Percentiles rank a stretch among this genome's conserved stretches.
phyloP scores from a whole-genome alignment of 2,888 invertebrate species.

The Isotomurus palustris region DNA sequence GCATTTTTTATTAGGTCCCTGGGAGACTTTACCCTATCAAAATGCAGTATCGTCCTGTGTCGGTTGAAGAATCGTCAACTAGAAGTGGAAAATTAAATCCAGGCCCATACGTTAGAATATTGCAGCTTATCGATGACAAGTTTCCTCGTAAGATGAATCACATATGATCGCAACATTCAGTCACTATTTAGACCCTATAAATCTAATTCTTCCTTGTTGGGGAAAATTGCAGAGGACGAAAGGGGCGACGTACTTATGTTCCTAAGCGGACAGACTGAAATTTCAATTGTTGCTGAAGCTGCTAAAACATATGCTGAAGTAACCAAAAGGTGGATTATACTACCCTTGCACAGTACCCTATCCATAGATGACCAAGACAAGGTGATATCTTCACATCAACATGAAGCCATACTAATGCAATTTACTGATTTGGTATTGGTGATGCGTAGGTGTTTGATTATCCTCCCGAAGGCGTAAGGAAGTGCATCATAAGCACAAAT shows the following conservation, averaged over 20 bases:
- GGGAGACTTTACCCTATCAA: conserved; percentile 92
- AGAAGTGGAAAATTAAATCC: conserved; percentile 78
- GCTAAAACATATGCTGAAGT: conserved; percentile 73
- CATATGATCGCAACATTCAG: not conserved
- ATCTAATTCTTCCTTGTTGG: conserved; percentile 9
- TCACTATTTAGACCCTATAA: not conserved
- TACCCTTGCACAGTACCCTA: conserved; percentile 87
- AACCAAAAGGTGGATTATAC: conserved; percentile 81
- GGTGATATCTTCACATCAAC: conserved; percentile 57
- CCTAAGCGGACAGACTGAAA: conserved; percentile 90
- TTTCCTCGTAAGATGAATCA: conserved; percentile 61
- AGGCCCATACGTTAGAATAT: conserved; percentile 83
- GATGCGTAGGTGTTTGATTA: conserved; percentile 75
- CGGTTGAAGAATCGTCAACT: conserved; percentile 57
- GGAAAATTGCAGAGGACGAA: conserved; percentile 63
- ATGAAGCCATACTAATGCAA: not conserved
- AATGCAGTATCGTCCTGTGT: conserved; percentile 73
- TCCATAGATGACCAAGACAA: conserved; percentile 94
- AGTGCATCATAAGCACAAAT: conserved; percentile 96
- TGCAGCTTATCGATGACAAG: conserved; percentile 87
- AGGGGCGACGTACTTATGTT: conserved; percentile 93
- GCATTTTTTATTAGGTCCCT: conserved; percentile 64
- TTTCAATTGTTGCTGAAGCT: conserved; percentile 79
- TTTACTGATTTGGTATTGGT: conserved; percentile 3
- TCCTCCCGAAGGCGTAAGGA: conserved; percentile 87